phyloP scores from a whole-genome alignment of 1,140 invertebrate genomes.

The Brachionus manjavacas region DNA sequence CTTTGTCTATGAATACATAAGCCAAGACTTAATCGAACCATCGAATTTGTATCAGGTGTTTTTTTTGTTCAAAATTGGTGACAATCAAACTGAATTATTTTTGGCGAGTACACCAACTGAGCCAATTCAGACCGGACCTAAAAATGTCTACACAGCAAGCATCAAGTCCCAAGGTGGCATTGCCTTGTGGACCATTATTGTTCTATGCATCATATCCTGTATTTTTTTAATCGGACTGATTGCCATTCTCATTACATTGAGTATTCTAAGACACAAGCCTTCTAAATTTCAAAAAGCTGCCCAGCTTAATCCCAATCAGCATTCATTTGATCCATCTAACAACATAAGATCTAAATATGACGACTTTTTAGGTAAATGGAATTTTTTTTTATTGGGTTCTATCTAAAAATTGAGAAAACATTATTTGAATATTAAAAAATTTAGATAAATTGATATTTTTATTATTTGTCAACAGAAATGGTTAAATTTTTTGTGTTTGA shows the following conservation, averaged over 20 bases:
- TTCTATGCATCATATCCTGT: neutral
- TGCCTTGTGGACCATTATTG: conserved; percentile 10
- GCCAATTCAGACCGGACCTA: neutral
- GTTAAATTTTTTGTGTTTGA: too few species aligned
- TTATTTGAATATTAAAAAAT: too few species aligned
- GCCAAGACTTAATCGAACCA: neutral
- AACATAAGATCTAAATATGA: conserved; percentile 7
- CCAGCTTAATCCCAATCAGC: neutral
- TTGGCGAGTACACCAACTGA: neutral
- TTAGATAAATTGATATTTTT: too few species aligned
- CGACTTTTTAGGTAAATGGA: neutral
- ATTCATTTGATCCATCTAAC: neutral
- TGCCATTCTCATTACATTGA: neutral
- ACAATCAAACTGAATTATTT: conserved; percentile 9
- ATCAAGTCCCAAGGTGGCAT: neutral
- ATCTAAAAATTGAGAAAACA: too few species aligned
- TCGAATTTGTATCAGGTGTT: conserved; percentile 18
- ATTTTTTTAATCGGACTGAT: neutral
- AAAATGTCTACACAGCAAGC: neutral
- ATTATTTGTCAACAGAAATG: too few species aligned
- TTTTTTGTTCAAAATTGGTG: conserved; percentile 20
- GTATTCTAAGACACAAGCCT: neutral
- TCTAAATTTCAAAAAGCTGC: conserved; percentile 35
- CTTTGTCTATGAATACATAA: neutral
- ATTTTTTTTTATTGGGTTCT: neutral